Evolutionary conservation across 30 jellyfish, hydroid and myxozoan species (phyloP).

Genomic region (Clytia hemisphaerica): DNA sequence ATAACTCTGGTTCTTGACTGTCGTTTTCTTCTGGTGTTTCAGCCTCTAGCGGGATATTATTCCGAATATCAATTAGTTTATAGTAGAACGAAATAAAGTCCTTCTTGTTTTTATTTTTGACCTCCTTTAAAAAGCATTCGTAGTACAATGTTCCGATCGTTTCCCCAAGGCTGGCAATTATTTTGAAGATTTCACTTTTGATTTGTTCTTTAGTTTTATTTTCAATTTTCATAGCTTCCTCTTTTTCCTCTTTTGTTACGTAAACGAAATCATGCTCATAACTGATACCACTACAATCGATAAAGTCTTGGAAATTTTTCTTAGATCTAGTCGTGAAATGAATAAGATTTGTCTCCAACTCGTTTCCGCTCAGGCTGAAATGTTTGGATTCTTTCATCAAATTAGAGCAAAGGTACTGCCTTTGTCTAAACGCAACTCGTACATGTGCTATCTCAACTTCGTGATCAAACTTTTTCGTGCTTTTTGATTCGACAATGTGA

Average conservation of each 20-base stretch:
- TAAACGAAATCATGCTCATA: neutral
- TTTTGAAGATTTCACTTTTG: neutral
- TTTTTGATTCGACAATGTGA: no score
- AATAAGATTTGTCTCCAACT: neutral
- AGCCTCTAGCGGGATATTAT: neutral
- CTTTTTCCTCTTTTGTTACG: neutral
- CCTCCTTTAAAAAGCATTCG: neutral
- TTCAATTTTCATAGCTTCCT: neutral
- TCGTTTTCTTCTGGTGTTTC: no score
- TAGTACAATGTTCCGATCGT: neutral
- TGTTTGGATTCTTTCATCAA: neutral
- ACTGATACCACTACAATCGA: neutral
- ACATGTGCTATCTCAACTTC: no score
- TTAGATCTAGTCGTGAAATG: neutral
- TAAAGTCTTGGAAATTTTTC: neutral
- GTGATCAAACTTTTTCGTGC: no score
- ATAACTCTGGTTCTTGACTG: no score
- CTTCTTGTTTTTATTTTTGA: neutral
- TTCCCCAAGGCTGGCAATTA: no score
- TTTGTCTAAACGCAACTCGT: no score
- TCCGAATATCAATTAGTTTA: neutral
- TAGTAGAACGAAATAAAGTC: neutral
- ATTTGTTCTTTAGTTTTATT: neutral
- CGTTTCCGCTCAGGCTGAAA: neutral
- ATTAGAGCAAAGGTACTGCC: neutral